Conservation (phyloP, 1,140 invertebrate species). For the Macrobrachium rosenbergii region DNA sequence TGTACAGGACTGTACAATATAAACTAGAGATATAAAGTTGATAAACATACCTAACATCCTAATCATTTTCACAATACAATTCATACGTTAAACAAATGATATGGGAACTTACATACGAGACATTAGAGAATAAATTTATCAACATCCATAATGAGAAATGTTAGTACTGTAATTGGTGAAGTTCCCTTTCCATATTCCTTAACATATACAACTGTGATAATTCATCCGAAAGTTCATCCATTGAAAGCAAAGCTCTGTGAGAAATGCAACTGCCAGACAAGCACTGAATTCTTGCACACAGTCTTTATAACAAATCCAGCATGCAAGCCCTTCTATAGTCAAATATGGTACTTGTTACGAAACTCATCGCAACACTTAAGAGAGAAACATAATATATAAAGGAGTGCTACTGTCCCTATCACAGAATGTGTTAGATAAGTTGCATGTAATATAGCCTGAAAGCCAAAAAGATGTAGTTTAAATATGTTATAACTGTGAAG, state of each 20-base stretch:
- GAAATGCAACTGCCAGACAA: conserved; percentile 60
- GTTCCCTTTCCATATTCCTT: conserved; percentile 58
- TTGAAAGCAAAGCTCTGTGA: conserved; percentile 58
- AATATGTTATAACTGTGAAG: background rate
- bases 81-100: background rate
- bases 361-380: conserved; percentile 11
- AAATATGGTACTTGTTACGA: conserved; percentile 31
- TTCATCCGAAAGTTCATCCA: conserved; percentile 51
- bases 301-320: conserved; percentile 29
- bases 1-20: conserved; percentile 51
- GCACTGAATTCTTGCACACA: conserved; percentile 54
- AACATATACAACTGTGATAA: conserved; percentile 46
- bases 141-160: conserved; percentile 7
- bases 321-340: conserved; percentile 19
- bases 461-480: background rate
- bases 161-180: conserved; percentile 33
- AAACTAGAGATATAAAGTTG: conserved; percentile 25
- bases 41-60: conserved; percentile 7
- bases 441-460: conserved; percentile 38
- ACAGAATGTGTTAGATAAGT: conserved; percentile 59
- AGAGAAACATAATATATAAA: conserved; percentile 40
- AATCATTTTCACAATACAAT: conserved; percentile 28
- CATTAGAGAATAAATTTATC: conserved; percentile 6
- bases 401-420: conserved; percentile 54
- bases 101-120: conserved; percentile 27